Percentiles rank a stretch among this genome's conserved stretches.
These are phyloP conservation scores for Tipula helvola DNA, from an alignment of 2,888 invertebrate genomes.

Conservation along the genomic window DNA sequence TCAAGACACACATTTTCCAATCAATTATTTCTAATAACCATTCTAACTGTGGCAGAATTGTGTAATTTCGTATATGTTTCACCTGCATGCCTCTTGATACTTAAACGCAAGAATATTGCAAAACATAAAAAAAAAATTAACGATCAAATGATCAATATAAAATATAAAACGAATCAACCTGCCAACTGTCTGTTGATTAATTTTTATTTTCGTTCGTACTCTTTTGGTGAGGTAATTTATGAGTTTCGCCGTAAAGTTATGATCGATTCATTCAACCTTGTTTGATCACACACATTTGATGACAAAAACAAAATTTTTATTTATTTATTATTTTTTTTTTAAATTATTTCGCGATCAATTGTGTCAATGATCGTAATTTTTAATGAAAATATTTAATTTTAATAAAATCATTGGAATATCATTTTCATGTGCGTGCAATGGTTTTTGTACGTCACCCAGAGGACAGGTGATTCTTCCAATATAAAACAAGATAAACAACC, in stretches of 20 bases:
- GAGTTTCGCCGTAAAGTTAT: neutral
- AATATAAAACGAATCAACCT: neutral
- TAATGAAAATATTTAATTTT: neutral
- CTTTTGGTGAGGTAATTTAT: neutral
- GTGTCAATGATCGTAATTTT: neutral
- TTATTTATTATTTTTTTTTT: neutral
- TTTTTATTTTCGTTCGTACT: neutral
- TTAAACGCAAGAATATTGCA: neutral
- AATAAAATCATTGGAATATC: neutral
- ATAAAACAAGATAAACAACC: neutral
- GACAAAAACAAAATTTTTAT: neutral
- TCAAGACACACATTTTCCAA: neutral
- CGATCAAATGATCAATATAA: neutral
- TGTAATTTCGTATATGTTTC: neutral
- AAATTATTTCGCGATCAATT: neutral
- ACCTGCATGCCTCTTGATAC: neutral
- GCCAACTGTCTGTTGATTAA: neutral
- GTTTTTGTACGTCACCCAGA: neutral
- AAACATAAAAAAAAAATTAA: neutral
- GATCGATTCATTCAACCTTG: neutral
- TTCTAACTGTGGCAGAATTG: neutral
- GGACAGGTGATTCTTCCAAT: neutral
- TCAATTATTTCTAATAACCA: neutral
- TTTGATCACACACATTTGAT: neutral
- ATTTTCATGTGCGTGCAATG: constrained; percentile 4